Evolutionary conservation across 2,113 vertebrate species (phyloP), one percentile per base, ranked within the genome.

Genomic region (Falco punctatus): DNA sequence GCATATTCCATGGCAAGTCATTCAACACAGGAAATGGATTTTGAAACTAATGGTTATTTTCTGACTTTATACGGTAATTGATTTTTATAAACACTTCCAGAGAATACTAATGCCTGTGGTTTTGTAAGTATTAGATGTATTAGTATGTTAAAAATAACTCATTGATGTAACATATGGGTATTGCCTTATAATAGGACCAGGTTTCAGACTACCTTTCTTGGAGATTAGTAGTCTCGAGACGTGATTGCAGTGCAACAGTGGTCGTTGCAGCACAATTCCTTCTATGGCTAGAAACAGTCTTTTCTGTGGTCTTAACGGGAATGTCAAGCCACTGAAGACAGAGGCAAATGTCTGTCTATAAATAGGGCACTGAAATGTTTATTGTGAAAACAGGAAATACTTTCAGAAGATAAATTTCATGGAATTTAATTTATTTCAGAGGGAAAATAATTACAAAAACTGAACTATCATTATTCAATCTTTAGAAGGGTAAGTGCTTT

Each of bases 381-480:
- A 13, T 83, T 96, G 24, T 95, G 73, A 87, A 95, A 97, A 94
- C 93, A 96, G 93, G 88, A 97, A 95, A 85, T 84, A 78, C 69
- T 82, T 91, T 51, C 54, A 81, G 61, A 77, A 83, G 83, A 92
- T 84, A 92, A 69, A 75, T 91, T 93, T 52, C 1, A 42, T 72
- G 69, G 72, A 40, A 49, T 72, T 91, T 81, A 33, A 79, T 89
- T 84, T 90, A 40, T 92, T 93, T 88, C 48, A 86, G 71, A 65
- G 15, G 30, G 21, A 67, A 81, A 88, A 92, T 81, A 91, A 35
- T 81, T 81, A 23, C 21, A 71, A 91, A 95, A 95, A 57, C 48
- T 46, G 48, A 64, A 46, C 40, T 69, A 2, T 64, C 2, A 0
- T 90, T 73, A 70, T 24, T 97, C 67, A 64, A 86, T 48, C 42